These are phyloP conservation scores for Tolypeutes matacus DNA, from an alignment of 2,797 vertebrate genomes.

Conservation along the genomic window DNA sequence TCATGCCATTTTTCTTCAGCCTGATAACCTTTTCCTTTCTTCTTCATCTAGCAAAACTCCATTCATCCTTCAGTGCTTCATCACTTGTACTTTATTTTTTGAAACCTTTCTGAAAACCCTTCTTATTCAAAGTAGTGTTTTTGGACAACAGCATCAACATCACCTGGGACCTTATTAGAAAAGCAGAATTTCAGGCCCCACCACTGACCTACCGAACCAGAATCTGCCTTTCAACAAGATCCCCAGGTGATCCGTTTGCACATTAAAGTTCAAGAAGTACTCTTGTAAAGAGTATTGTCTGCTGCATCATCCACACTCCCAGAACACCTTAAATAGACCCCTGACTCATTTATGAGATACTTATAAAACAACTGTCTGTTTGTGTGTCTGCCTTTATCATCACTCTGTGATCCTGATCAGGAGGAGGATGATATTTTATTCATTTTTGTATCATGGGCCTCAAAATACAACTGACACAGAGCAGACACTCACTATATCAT, in stretches of 20 bases:
- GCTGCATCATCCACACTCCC: accelerated
- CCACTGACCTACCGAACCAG: too few species aligned
- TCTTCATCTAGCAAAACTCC: neutral
- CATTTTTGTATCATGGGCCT: neutral
- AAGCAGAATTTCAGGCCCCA: neutral
- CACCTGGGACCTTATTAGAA: neutral
- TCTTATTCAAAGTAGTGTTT: neutral
- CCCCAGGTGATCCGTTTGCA: neutral
- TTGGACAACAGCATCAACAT: accelerated
- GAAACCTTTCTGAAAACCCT: neutral
- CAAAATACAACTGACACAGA: neutral
- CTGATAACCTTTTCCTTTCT: neutral
- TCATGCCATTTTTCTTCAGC: neutral
- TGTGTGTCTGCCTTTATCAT: neutral
- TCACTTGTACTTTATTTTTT: neutral
- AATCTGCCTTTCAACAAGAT: neutral
- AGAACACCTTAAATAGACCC: neutral
- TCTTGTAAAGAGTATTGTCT: neutral
- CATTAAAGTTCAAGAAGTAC: neutral
- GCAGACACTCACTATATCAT: neutral
- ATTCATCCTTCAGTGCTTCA: neutral
- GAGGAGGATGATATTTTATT: neutral
- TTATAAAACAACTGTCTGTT: neutral
- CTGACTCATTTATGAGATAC: too few species aligned
- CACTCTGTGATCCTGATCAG: neutral